Evolutionary conservation across 2,888 invertebrate species (phyloP), one percentile per base, ranked within the genome.

Genomic region (Hypolimnas misippus): DNA sequence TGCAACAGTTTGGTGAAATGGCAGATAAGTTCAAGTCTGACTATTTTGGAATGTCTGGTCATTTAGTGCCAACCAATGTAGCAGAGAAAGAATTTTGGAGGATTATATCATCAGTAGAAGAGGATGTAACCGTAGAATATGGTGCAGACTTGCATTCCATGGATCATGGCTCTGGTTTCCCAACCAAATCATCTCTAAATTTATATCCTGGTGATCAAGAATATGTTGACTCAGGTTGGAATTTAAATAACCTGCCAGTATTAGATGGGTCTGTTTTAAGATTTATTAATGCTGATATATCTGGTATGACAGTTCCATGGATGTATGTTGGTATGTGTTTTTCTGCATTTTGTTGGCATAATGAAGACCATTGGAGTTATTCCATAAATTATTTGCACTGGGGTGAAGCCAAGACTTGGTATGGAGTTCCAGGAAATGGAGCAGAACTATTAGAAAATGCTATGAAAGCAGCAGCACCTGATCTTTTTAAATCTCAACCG

Each of bases 311-410:
- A 75, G 94, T 96, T 6, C 96, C 96, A 10, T 96, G 96, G 96
- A 95, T 96, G 93, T 96, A 96, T 88, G 96, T 96, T 63, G 96
- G 96, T 42, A 96, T 96, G 96, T 96, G 96, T 76, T 96, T 96
- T 84, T 94, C 95, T 56, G 95, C 96, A 68, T 96, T 96, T 83
- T 96, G 96, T 76, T 96, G 96, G 96, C 96, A 96, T 77, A 96
- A 95, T 82, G 96, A 96, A 84, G 96, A 96, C 78, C 96, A 96
- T 79, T 96, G 96, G 96, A 96, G 95, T 74, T 96, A 96, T 78
- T 96, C 96, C 21, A 96, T 96, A 66, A 96, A 96, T 80, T 96
- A 96, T 79, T 88, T 96, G 74, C 96, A 96, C 81, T 96, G 96
- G 96, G 96, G 96, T 56, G 96, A 96, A 77, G 94, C 95, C 1